Conservation (phyloP, 23 tunicate genomes). For the Halocynthia aurantium region DNA sequence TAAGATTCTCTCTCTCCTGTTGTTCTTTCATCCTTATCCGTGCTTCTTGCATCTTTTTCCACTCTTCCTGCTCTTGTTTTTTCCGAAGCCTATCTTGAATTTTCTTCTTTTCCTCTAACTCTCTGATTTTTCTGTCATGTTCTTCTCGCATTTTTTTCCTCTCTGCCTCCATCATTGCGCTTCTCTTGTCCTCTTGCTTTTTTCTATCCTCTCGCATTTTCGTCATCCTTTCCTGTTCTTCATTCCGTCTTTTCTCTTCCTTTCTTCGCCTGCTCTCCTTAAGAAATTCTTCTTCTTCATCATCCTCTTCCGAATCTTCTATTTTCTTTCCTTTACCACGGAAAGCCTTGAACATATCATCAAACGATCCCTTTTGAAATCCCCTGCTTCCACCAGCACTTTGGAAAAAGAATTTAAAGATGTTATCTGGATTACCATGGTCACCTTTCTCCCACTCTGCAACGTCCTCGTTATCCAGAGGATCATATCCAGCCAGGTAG, state of each 20-base stretch:
- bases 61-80: background rate
- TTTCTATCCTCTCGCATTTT: conserved; percentile 10
- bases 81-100: background rate
- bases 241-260: conserved; percentile 24
- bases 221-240: conserved; percentile 23
- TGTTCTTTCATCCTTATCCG: conserved; percentile 1
- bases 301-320: conserved; percentile 9
- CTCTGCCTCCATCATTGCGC: conserved; percentile 1
- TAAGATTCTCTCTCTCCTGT: conserved; percentile 19
- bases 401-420: conserved; percentile 58
- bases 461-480: conserved; percentile 67
- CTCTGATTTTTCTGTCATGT: background rate
- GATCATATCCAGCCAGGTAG: conserved; percentile 76
- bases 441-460: conserved; percentile 70
- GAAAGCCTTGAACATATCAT: conserved; percentile 41
- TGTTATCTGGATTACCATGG: conserved; percentile 17
- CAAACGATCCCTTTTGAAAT: conserved; percentile 27
- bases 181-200: background rate
- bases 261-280: conserved; percentile 25
- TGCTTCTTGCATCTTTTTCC: conserved; percentile 1
- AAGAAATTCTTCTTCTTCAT: conserved; percentile 18
- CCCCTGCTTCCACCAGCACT: conserved; percentile 13
- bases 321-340: background rate
- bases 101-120: conserved; percentile 1
- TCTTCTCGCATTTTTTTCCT: conserved; percentile 27